Base-by-base conservation (phyloP, 2,888 invertebrate species). In the Agelastica alni region DNA sequence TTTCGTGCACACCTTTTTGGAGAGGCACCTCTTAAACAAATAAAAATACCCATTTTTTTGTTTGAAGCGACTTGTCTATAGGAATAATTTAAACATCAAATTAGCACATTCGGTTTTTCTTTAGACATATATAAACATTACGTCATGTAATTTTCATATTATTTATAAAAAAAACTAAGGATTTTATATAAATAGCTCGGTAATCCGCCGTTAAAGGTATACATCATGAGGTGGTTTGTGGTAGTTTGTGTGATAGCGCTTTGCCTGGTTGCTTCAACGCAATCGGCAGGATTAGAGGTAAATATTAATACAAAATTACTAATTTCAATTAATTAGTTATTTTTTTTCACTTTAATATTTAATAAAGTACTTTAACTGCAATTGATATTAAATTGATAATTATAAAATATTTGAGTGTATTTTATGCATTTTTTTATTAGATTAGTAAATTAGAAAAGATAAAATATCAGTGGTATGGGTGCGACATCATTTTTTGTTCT, bases 151-250 rank as follows among this genome's bases (percentile, higher is more conserved):
- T 32, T 34, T 34, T n/a, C 9, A 26, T 3, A 26, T 26, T 26
- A 12, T 20, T 6, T n/a, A 5, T 4, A 30, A 22, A 51, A 44
- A 44, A 51, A 44, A 37, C 12, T 10, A 13, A n/a, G n/a, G 26
- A 12, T 20, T 45, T 18, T 3, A 32, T 45, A 52, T 52, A 52
- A 52, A 52, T 46, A 39, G 32, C 13, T n/a, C 6, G n/a, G 22
- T 9, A 13, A 14, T 22, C 9, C 14, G 17, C 3, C 4, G 14
- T 22, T 28, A 2, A 5, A 17, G 20, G 20, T 12, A 39, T 18
- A 20, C n/a, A 46, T 6, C 17, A 54, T 54, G 54, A 54, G 32
- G 48, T 48, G 13, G 49, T 49, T 41, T 5, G 16, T 54, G 12
- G 37, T 44, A 30, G 31, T 44, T 36, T 31, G 43, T 49, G 49